phyloP scores from a whole-genome alignment of 2,797 vertebrate species.

The Heteromormyrus szaboi region DNA sequence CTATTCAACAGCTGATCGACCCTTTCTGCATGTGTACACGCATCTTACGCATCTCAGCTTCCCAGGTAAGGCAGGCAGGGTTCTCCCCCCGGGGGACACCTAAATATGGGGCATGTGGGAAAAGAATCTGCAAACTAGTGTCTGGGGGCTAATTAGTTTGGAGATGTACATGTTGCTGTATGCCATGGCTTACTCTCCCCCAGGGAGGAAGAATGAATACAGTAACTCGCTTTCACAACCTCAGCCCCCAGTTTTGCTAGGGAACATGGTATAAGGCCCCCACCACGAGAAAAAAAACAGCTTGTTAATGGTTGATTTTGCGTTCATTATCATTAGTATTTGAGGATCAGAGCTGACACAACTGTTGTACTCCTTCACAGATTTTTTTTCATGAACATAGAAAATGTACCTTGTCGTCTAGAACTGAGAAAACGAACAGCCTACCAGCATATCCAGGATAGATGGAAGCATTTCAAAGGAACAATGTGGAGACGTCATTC shows the following conservation, averaged over 20 bases:
- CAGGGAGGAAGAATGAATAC: background rate
- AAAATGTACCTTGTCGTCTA: background rate
- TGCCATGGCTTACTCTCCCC: background rate
- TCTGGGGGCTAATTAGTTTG: background rate
- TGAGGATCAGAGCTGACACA: background rate
- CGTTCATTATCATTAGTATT: background rate
- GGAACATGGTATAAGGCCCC: background rate
- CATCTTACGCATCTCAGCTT: background rate
- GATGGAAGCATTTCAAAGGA: slow-evolving; percentile 21
- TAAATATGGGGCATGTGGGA: background rate
- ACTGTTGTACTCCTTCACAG: background rate
- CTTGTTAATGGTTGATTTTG: background rate
- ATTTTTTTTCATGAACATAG: background rate
- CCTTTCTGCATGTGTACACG: background rate
- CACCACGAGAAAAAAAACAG: background rate
- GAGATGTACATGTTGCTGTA: background rate
- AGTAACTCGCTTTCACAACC: background rate
- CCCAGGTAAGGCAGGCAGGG: background rate
- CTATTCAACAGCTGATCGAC: background rate
- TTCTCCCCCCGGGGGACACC: background rate
- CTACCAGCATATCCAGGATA: slow-evolving; percentile 23
- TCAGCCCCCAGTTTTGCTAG: background rate
- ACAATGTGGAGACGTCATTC: slow-evolving; percentile 21
- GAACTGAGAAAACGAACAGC: background rate
- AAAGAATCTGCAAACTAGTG: background rate